Percentiles rank a stretch among this genome's conserved stretches.
These are phyloP conservation scores for Echiichthys vipera DNA, from an alignment of 2,797 vertebrate genomes.

Conservation along the genomic window DNA sequence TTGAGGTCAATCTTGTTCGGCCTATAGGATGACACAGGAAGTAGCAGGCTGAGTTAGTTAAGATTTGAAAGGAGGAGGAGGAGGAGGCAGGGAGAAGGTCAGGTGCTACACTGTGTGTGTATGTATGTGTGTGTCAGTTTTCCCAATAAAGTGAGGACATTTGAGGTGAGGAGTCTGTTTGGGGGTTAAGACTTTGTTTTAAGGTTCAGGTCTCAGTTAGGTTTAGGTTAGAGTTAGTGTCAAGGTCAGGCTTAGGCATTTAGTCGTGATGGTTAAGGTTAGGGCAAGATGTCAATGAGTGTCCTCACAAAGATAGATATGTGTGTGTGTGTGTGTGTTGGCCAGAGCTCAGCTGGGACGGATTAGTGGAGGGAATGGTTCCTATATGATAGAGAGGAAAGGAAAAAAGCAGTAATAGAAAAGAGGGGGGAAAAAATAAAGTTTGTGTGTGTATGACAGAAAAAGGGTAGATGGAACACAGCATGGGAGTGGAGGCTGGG, in stretches of 20 bases:
- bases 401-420: conserved; percentile 9
- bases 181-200: no score
- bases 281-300: no score
- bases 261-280: no score
- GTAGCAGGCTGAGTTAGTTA: neutral
- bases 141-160: no score
- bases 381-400: conserved; percentile 19
- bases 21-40: conserved; percentile 1
- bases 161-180: no score
- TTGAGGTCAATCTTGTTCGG: conserved; percentile 14
- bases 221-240: no score
- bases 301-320: no score
- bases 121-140: conserved; percentile 1
- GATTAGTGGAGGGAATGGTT: conserved; percentile 49
- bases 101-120: no score
- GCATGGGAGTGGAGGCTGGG: neutral
- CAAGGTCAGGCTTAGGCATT: no score
- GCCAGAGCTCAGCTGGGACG: conserved; percentile 49
- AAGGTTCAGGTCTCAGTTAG: no score
- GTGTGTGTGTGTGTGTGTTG: conserved; percentile 1
- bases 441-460: neutral
- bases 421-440: neutral
- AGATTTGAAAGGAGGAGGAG: no score
- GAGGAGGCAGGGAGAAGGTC: no score
- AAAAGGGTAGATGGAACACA: conserved; percentile 23